Percentiles rank a stretch among this genome's conserved stretches.
These are phyloP conservation scores for Stomatorhinus ivindoensis DNA, from an alignment of 2,113 vertebrate genomes.

Conservation along the genomic window DNA sequence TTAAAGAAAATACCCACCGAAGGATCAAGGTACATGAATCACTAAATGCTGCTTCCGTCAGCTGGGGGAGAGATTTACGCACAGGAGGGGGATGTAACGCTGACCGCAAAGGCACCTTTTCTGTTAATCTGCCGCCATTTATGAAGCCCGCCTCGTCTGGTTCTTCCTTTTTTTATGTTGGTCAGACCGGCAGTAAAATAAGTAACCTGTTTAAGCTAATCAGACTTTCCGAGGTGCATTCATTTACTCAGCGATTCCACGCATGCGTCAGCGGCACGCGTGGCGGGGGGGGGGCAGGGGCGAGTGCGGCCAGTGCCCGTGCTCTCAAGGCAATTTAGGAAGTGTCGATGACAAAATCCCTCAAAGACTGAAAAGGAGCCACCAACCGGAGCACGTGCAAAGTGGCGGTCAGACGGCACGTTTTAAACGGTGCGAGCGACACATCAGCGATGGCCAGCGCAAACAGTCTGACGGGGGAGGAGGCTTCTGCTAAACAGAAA, in stretches of 20 bases:
- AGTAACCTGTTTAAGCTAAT: background rate
- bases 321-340: conserved; percentile 48
- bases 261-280: background rate
- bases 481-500: conserved; percentile 46
- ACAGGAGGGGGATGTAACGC: background rate
- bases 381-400: conserved; percentile 47
- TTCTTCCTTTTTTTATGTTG: background rate
- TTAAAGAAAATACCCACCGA: background rate
- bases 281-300: background rate
- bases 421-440: conserved; percentile 64
- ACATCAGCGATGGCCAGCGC: conserved; percentile 47
- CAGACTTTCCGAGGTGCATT: background rate
- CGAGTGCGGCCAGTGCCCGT: background rate
- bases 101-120: background rate
- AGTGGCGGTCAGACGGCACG: conserved; percentile 49
- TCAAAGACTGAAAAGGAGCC: conserved; percentile 34
- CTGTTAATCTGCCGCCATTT: background rate
- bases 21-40: background rate
- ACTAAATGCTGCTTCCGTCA: background rate
- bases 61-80: background rate
- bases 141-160: background rate
- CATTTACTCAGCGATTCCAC: background rate
- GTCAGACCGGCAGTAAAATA: background rate
- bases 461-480: conserved; percentile 50
- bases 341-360: conserved; percentile 45